Conservation (phyloP, 2,888 invertebrate species). For the Drosophila diplacantha region DNA sequence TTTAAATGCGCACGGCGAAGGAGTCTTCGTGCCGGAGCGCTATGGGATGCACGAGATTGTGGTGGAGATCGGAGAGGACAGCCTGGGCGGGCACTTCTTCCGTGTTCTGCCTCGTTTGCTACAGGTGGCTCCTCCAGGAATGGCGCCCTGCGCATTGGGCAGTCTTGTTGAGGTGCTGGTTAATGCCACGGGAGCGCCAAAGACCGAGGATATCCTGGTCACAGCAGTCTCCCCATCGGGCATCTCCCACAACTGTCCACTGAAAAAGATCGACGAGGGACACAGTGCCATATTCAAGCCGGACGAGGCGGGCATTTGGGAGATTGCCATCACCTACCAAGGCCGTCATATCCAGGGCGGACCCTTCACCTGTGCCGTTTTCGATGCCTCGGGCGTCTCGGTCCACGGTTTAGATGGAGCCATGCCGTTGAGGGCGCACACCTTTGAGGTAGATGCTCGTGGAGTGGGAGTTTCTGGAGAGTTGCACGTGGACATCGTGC, state of each 20-base stretch:
- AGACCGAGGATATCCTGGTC: constrained; percentile 91
- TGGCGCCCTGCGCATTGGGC: constrained; percentile 96
- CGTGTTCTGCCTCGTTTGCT: constrained; percentile 91
- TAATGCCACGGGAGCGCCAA: constrained; percentile 89
- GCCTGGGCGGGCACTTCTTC: constrained; percentile 85
- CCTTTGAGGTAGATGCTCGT: constrained; percentile 87
- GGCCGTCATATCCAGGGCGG: constrained; percentile 97
- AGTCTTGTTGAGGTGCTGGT: constrained; percentile 96
- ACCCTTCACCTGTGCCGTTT: constrained; percentile 97
- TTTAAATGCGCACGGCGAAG: constrained; percentile 86
- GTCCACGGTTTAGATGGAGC: constrained; percentile 90
- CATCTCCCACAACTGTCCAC: constrained; percentile 87
- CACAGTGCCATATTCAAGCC: constrained; percentile 98
- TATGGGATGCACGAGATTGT: constrained; percentile 94
- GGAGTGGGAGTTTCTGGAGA: constrained; percentile 91
- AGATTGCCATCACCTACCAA: constrained; percentile 96
- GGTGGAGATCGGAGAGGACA: constrained; percentile 82
- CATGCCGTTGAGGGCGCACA: constrained; percentile 90
- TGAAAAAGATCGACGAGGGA: constrained; percentile 91
- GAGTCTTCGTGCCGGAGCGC: constrained; percentile 91
- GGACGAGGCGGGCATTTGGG: constrained; percentile 98
- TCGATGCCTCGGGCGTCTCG: constrained; percentile 93
- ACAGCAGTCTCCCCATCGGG: constrained; percentile 95
- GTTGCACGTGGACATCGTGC: constrained; percentile 92
- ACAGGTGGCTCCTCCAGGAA: constrained; percentile 92